A percentile compares a stretch with the other conserved stretches of the same genome.
Evolutionary conservation across 2,113 vertebrate species (phyloP).

Genomic region (Desmodus rotundus): DNA sequence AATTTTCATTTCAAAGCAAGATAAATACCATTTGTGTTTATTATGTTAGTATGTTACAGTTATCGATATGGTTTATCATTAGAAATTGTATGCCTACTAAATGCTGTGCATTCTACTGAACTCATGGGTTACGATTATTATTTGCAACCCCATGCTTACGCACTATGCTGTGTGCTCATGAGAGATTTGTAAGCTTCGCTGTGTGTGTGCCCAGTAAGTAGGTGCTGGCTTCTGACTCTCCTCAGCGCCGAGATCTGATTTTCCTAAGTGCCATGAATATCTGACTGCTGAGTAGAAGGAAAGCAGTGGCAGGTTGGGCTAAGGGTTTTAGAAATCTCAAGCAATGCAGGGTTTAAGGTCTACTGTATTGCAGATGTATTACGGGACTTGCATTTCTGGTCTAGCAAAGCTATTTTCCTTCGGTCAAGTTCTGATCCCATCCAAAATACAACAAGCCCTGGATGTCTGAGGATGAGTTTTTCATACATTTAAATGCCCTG

Average conservation of each 20-base stretch:
- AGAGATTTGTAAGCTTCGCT: neutral
- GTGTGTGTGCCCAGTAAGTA: neutral
- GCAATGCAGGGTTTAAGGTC: neutral
- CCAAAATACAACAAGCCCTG: neutral
- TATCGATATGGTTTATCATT: neutral
- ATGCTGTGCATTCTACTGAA: neutral
- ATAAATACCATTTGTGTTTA: neutral
- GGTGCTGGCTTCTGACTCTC: neutral
- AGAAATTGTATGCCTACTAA: neutral
- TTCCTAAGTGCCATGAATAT: neutral
- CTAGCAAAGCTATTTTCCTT: neutral
- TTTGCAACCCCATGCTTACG: neutral
- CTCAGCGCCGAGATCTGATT: neutral
- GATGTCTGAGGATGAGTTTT: neutral
- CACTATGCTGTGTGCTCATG: neutral
- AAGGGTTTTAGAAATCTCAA: neutral
- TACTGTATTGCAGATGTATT: neutral
- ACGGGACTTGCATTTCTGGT: neutral
- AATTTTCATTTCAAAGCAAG: slow-evolving; percentile 8
- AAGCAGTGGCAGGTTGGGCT: neutral
- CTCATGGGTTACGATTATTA: neutral
- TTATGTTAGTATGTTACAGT: neutral
- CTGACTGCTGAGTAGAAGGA: neutral
- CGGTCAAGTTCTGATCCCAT: neutral
- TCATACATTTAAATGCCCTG: neutral